Evolutionary conservation across 2,113 vertebrate genomes (phyloP).

Genomic region (Mixornis gularis): DNA sequence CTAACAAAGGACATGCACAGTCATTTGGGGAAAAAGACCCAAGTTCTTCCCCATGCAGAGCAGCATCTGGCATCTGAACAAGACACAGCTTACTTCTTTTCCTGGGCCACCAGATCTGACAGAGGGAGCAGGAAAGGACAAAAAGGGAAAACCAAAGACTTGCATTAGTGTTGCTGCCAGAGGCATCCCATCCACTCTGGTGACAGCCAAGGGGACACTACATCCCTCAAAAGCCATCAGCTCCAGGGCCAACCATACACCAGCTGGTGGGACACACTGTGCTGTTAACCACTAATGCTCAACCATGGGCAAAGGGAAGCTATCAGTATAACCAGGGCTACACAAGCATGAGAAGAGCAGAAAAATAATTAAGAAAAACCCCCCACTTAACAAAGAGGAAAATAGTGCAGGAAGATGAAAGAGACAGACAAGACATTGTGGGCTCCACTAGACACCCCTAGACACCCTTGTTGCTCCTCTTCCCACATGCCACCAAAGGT

Average conservation of each 20-base stretch:
- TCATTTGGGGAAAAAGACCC: not conserved
- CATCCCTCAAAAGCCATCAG: not conserved
- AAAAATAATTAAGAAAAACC: not conserved
- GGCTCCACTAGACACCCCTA: not conserved
- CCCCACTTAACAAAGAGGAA: not conserved
- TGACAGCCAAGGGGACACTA: not conserved
- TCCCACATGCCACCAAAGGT: not conserved
- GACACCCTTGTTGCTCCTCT: not conserved
- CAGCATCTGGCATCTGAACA: not conserved
- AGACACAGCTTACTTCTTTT: not conserved
- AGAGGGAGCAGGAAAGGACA: not conserved
- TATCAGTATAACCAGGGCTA: not conserved
- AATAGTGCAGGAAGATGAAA: not conserved
- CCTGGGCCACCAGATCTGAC: not conserved
- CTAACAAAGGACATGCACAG: not conserved
- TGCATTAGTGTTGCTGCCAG: not conserved
- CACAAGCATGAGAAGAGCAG: not conserved
- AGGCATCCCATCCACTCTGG: not conserved
- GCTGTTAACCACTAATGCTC: not conserved
- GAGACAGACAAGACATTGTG: not conserved
- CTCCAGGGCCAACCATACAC: not conserved
- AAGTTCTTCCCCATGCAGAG: not conserved
- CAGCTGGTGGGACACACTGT: not conserved
- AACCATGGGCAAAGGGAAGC: not conserved
- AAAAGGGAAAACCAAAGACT: not conserved